Conservation (phyloP, 2,888 invertebrate genomes). For the Synergus laeviventris region DNA sequence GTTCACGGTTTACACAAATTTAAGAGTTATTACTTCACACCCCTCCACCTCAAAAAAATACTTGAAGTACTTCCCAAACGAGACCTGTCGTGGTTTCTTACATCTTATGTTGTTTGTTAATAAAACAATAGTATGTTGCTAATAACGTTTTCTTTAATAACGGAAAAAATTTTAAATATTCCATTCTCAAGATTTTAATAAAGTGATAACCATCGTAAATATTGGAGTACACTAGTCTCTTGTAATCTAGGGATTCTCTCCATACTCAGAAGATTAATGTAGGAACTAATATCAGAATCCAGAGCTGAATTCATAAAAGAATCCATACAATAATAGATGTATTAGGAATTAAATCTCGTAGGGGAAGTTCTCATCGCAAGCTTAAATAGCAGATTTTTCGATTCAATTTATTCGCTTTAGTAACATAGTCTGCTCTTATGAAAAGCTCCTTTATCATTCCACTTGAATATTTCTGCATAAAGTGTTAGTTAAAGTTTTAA, state of each 20-base stretch:
- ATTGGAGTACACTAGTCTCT: constrained; percentile 1
- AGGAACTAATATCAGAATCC: constrained; percentile 17
- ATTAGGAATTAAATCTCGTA: constrained; percentile 16
- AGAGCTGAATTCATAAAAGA: constrained; percentile 6
- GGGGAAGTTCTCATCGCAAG: constrained; percentile 24
- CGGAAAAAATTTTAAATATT: neutral
- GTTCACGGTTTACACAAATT: neutral
- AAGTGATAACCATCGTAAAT: constrained; percentile 3
- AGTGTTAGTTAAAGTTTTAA: neutral
- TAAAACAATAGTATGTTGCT: neutral
- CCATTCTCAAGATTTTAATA: neutral
- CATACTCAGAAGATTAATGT: constrained; percentile 28
- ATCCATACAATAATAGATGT: constrained; percentile 23
- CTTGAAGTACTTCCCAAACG: neutral
- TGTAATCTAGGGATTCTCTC: constrained; percentile 35
- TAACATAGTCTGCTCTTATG: neutral
- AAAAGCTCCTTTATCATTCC: neutral
- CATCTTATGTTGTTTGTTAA: neutral
- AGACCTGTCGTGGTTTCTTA: neutral
- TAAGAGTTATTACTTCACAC: neutral
- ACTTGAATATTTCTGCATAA: neutral
- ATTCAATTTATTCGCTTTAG: constrained; percentile 17
- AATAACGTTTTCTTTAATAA: too few relatives aligned
- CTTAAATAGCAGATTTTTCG: constrained; percentile 18
- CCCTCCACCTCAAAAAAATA: neutral